Percentiles rank a stretch among this genome's conserved stretches.
phyloP scores from a whole-genome alignment of 2,888 invertebrate genomes.

The Galerucella pusilla region DNA sequence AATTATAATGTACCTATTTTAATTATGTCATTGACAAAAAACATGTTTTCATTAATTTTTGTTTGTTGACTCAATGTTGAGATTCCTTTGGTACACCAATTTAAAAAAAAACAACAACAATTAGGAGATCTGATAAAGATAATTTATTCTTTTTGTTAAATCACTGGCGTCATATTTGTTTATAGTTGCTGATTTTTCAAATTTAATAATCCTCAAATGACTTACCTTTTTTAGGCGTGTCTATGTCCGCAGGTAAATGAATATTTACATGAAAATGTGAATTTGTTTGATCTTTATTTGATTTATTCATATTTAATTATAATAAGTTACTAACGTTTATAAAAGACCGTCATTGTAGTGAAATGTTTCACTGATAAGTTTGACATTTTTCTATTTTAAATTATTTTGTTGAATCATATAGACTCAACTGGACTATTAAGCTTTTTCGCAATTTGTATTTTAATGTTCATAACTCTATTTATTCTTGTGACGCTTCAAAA shows the following conservation, averaged over 20 bases:
- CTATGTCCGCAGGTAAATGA: slow-evolving; percentile 10
- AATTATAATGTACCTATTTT: too few relatives aligned
- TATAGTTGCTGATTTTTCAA: slow-evolving; percentile 8
- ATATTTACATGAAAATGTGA: slow-evolving; percentile 1
- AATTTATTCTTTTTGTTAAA: neutral
- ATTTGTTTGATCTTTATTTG: neutral
- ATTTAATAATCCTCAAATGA: slow-evolving; percentile 1
- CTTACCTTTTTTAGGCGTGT: slow-evolving; percentile 2
- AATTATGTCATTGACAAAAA: too few relatives aligned
- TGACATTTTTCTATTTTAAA: too few relatives aligned
- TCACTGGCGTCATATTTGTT: neutral
- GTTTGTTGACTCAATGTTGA: too few relatives aligned
- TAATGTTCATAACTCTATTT: too few relatives aligned
- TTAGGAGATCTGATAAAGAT: neutral
- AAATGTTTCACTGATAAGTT: too few relatives aligned
- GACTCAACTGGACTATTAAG: too few relatives aligned
- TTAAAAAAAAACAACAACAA: neutral
- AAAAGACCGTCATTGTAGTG: neutral
- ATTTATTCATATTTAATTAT: neutral
- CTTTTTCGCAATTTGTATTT: too few relatives aligned
- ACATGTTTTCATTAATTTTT: too few relatives aligned
- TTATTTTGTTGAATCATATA: too few relatives aligned
- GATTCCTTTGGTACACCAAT: neutral
- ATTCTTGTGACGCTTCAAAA: too few relatives aligned
- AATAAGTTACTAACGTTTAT: neutral